Evolutionary conservation across 2,888 invertebrate species (phyloP), one percentile per base, ranked within the genome.

Genomic region (Julus scandinavius): DNA sequence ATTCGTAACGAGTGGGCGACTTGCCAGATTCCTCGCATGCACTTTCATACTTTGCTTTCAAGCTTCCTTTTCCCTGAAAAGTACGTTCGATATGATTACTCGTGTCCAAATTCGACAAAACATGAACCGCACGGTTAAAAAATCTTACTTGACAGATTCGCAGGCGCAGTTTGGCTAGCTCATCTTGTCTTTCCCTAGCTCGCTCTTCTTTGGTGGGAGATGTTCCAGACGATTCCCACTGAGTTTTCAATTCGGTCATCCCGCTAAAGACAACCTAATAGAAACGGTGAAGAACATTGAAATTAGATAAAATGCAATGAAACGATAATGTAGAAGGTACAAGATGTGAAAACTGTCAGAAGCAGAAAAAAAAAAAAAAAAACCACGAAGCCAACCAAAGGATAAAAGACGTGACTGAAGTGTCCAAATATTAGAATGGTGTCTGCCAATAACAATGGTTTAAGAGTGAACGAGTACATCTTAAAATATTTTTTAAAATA

Each of bases 21-120:
- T 90, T 90, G 7, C 89, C 88, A 20, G 90, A 89, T 45, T 89
- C 89, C 89, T 90, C 90, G 38, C 97, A 96, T 0, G 97, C 97
- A 91, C 97, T 97, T 91, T 97, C 97, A 92, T 97, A 97, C 94
- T 96, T 95, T 91, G 97, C 97, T 92, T 97, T 97, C 93, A 97
- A 96, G 91, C 96, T 96, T 0, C 95, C 96, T 93, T 97, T 97
- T 15, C 97, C 97, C 95, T 96, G 92, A 20, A 93, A 93, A 87
- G 91, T 91, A 4, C 89, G 87, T 87, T 17, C 40, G 72, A 88
- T 41, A 89, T 89, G 40, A 89, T 88, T 7, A 45, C 1, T 7
- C 7, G 84, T 89, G 80, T 87, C 87, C n/a, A 88, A 88, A 20
- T 88, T 63, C n/a, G n/a, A 29, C 15, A 20, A 49, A 83, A 85